Base-by-base conservation (phyloP, 2,888 invertebrate species). In the Drosophila putrida region DNA sequence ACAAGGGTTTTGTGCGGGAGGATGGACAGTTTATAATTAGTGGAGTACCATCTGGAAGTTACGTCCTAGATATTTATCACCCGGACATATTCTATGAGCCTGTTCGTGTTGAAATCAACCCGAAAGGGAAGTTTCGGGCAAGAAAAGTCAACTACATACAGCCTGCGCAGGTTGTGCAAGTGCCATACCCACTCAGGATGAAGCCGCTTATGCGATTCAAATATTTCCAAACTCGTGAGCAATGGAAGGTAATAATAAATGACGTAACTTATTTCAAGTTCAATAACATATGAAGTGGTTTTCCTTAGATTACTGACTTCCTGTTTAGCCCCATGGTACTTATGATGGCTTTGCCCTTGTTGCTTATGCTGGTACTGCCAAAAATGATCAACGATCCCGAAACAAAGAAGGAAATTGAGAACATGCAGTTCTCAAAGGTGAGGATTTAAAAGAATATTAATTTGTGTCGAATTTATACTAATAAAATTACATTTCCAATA, bases 381-480 rank as follows among this genome's bases (percentile, higher is more conserved):
- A 98, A 98, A 92, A 96, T 99, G 95, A 97, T 99, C 96, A 98
- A 98, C 90, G 99, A 99, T 93, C 98, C 99, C 4, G 98, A 99
- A 92, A 97, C 99, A 2, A 97, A 98, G 91, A 98, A 98, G 93
- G 98, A 98, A 93, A 95, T 98, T 93, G 97, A 98, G 93, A 98
- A 98, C 90, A 94, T 97, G 51, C 96, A 96, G 90, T 91, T 93
- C 60, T 92, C 93, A 9, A 92, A 92, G 88, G 91, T 91, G 71
- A 43, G 27, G 11, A n/a, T 11, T 11, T 27, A 10, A 27, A 25
- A 5, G 3, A n/a, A 6, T n/a, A 27, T 1, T 1, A 27, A n/a
- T 11, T 11, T 27, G 11, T 1, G 20, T 20, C 20, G 20, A 20
- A 20, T 20, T 20, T 25, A 27, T 20, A 15, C 3, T 4, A n/a